These are phyloP conservation scores for Diorhabda elongata DNA, from an alignment of 1,140 invertebrate species.

Conservation along the genomic window DNA sequence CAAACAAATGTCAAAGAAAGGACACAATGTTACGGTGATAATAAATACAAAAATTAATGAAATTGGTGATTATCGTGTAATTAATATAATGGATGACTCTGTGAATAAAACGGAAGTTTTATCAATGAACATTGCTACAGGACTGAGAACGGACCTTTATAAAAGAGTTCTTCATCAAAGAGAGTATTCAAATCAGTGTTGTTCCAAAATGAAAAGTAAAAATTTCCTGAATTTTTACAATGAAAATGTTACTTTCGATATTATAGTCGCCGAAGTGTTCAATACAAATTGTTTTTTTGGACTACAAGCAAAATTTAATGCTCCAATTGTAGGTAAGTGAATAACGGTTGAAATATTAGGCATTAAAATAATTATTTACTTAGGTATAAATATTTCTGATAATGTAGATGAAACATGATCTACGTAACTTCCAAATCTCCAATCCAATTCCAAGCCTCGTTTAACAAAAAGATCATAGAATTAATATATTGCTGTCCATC, in stretches of 20 bases:
- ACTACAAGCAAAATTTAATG: slow-evolving; percentile 57
- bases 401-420: too few relatives aligned
- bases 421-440: too few relatives aligned
- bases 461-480: too few relatives aligned
- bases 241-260: slow-evolving; percentile 52
- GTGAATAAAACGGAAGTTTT: background rate
- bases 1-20: slow-evolving; percentile 57
- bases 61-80: background rate
- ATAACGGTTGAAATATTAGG: background rate
- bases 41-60: background rate
- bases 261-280: slow-evolving; percentile 64
- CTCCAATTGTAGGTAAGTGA: slow-evolving; percentile 55
- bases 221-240: slow-evolving; percentile 29
- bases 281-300: slow-evolving; percentile 65
- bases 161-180: background rate
- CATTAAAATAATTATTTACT: too few relatives aligned
- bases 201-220: slow-evolving; percentile 15
- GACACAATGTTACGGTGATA: slow-evolving; percentile 66
- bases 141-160: background rate
- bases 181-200: background rate
- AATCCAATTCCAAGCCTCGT: too few relatives aligned
- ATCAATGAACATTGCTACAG: background rate
- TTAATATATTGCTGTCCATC: too few relatives aligned
- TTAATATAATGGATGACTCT: background rate
- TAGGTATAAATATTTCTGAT: too few relatives aligned